Base-by-base conservation (phyloP, 2,888 invertebrate species). In the Zaprionus obscuricornis region DNA sequence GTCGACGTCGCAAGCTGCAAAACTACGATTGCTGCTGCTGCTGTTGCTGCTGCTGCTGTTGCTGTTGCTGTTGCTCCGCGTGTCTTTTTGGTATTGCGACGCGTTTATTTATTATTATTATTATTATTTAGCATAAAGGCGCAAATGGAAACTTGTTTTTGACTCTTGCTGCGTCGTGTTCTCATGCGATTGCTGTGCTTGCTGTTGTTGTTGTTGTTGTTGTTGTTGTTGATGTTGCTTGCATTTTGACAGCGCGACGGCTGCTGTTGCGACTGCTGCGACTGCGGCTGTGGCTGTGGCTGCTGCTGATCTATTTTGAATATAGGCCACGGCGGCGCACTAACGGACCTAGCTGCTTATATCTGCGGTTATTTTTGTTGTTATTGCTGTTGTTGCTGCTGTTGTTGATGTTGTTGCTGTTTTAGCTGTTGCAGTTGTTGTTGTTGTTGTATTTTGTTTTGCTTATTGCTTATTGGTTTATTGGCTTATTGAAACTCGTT, bases 231-330 rank as follows among this genome's bases (percentile, higher is more conserved):
- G 69, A 26, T 49, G 52, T 33, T 46, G 42, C 34, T 40, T n/a
- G n/a, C n/a, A n/a, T n/a, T n/a, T n/a, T n/a, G n/a, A n/a, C n/a
- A n/a, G n/a, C n/a, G n/a, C n/a, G n/a, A n/a, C n/a, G n/a, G n/a
- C n/a, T n/a, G n/a, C n/a, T n/a, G n/a, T n/a, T n/a, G 3, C n/a
- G 7, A 8, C 3, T 11, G 29, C 3, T 43, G 37, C 39, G 51
- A 36, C 59, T 39, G 42, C 40, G 50, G 55, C 24, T 39, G 40
- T 47, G 27, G 46, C 54, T 46, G 40, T 43, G 52, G 49, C 49
- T 50, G 70, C 58, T 66, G 63, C 66, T 81, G 73, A 75, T 86
- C 85, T 85, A 85, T 84, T 87, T 87, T 86, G 79, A 84, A 86
- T 87, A 85, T 86, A 74, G 86, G 87, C 87, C 86, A 86, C 67